A percentile compares a stretch with the other conserved stretches of the same genome.
phyloP scores from a whole-genome alignment of 2,797 vertebrate species.

The Cottoperca gobio region DNA sequence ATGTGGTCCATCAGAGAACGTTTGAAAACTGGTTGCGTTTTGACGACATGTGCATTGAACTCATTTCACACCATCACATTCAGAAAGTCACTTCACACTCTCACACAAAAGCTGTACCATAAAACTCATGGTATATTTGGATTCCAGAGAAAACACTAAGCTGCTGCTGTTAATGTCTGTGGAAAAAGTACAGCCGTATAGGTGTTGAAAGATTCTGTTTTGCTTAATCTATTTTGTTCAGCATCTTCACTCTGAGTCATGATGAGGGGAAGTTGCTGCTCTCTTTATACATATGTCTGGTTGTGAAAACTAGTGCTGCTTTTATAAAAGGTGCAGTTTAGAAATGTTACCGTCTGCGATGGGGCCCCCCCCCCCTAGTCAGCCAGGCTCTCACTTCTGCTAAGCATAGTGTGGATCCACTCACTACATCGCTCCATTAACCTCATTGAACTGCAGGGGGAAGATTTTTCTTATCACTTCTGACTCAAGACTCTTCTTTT shows the following conservation, averaged over 20 bases:
- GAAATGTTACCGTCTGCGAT: slow-evolving; percentile 4
- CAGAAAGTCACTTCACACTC: background rate
- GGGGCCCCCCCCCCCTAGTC: slow-evolving; percentile 63
- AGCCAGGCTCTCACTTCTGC: slow-evolving; percentile 53
- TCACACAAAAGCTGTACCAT: background rate
- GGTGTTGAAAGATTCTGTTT: slow-evolving; percentile 68
- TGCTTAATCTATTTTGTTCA: slow-evolving; percentile 55
- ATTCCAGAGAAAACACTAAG: slow-evolving; percentile 48
- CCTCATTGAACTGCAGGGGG: slow-evolving; percentile 27
- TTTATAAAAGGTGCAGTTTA: slow-evolving; percentile 43
- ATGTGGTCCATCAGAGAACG: slow-evolving; percentile 3
- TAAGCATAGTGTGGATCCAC: slow-evolving; percentile 27
- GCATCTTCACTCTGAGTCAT: slow-evolving; percentile 76
- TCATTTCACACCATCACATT: slow-evolving; percentile 2
- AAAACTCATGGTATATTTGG: slow-evolving; percentile 29
- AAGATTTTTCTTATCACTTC: background rate
- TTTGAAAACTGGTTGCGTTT: slow-evolving; percentile 1
- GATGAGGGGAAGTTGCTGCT: slow-evolving; percentile 68
- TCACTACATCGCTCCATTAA: slow-evolving; percentile 27
- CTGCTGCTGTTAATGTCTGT: slow-evolving; percentile 35
- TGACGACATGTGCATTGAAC: slow-evolving; percentile 17
- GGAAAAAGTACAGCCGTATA: slow-evolving; percentile 68
- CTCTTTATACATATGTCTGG: slow-evolving; percentile 46
- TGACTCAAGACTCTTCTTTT: slow-evolving; percentile 44
- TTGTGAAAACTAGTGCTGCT: slow-evolving; percentile 41